Evolutionary conservation across 1,140 invertebrate species (phyloP).

Genomic region (Ephestia elutella): DNA sequence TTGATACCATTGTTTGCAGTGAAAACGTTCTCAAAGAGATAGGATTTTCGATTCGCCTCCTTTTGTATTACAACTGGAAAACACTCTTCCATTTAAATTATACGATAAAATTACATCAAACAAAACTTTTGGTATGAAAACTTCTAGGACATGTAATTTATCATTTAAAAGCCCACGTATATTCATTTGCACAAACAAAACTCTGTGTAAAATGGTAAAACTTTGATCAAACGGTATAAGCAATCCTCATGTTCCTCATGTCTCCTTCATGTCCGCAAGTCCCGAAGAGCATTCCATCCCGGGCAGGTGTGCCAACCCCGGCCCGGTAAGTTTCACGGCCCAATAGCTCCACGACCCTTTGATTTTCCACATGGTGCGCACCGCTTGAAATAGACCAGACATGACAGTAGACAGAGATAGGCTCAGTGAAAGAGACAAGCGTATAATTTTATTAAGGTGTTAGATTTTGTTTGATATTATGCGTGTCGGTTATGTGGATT

Average conservation of each 20-base stretch:
- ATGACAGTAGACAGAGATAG: slow-evolving; percentile 19
- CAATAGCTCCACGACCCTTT: slow-evolving; percentile 28
- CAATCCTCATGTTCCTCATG: neutral
- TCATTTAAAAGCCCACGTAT: too few species aligned
- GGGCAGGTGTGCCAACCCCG: slow-evolving; percentile 21
- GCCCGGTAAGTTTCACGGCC: slow-evolving; percentile 26
- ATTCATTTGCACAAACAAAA: neutral
- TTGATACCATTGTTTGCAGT: slow-evolving; percentile 11
- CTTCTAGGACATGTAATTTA: too few species aligned
- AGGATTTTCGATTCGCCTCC: neutral
- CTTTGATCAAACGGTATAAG: neutral
- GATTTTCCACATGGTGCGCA: slow-evolving; percentile 28
- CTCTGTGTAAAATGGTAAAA: neutral
- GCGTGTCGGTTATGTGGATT: too few species aligned
- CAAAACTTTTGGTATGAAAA: too few species aligned
- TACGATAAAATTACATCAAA: neutral
- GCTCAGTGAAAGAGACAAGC: slow-evolving; percentile 12
- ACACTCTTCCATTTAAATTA: neutral
- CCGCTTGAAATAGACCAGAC: slow-evolving; percentile 31
- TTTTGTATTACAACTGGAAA: neutral
- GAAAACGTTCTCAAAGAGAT: slow-evolving; percentile 4
- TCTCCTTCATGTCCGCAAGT: slow-evolving; percentile 15
- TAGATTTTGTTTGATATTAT: too few species aligned
- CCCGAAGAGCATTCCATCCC: slow-evolving; percentile 12
- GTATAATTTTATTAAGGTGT: slow-evolving; percentile 11